Evolutionary conservation across 1,140 invertebrate genomes (phyloP), one percentile per base, ranked within the genome.

Genomic region (Notospermus geniculatus): DNA sequence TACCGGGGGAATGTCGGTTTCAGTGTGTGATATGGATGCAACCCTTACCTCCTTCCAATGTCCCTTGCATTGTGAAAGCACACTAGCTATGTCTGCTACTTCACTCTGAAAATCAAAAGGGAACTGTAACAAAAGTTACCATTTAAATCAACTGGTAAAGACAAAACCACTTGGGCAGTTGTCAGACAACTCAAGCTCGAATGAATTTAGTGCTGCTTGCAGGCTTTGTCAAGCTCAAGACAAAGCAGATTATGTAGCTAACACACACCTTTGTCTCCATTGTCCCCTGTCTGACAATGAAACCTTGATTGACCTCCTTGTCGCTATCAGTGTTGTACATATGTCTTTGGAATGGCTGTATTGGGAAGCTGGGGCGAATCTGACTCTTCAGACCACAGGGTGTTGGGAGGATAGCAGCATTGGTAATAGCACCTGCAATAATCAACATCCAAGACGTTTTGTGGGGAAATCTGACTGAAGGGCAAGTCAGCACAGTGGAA

Each of bases 401-500:
- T 1, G 80, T 75, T 15, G 83, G 75, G 0, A 81, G 76, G 60
- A 90, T 85, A 50, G 86, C 84, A 0, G 87, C 84, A 78, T 91
- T 90, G 4, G 86, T 89, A 0, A 93, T 83, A 4, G 85, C 71
- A 22, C 89, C 90, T 74, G 29, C 19, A 65, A 53, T 36, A 15
- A 36, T 36, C 32, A 36, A 15, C 32, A 36, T 36, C 15, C 32
- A 36, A 15, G 15, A 36, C 4, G 15, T 36, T 4, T 36, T 4
- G 32, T 36, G 15, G 32, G 4, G 32, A 4, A 36, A 7, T 36
- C 15, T 36, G 4, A 36, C 32, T 36, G 5, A 36, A 36, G 32
- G 32, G 5, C 5, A 36, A 36, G 4, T 36, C 5, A 36, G 5
- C 4, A 36, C 32, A 36, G 32, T 36, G 32, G 32, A 36, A 7